Conservation (phyloP, 2,797 vertebrate species). For the Sebastes aleutianus region DNA sequence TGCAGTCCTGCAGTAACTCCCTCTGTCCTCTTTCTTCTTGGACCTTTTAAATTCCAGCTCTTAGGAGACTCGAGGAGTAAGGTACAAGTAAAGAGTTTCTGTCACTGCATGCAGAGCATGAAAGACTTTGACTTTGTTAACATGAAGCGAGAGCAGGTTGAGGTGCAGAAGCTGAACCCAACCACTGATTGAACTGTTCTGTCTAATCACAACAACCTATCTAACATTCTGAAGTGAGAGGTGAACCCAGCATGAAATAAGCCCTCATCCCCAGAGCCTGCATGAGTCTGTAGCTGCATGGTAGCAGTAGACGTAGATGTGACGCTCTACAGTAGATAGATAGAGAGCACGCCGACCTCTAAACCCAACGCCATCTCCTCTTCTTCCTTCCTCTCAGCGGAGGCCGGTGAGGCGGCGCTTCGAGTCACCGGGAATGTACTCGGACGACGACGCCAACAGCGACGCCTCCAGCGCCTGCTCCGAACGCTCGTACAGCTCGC, state of each 20-base stretch:
- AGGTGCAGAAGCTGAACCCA: too few species aligned
- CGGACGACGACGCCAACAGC: slow-evolving; percentile 95
- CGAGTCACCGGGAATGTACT: slow-evolving; percentile 96
- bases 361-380: background rate
- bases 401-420: slow-evolving; percentile 92
- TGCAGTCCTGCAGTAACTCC: background rate
- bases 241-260: background rate
- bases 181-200: too few species aligned
- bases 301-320: too few species aligned
- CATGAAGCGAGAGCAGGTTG: background rate
- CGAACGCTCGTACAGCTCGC: slow-evolving; percentile 92
- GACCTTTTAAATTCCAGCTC: slow-evolving; percentile 85
- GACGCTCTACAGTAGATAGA: too few species aligned
- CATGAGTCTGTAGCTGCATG: background rate
- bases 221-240: background rate
- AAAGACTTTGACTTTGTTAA: too few species aligned
- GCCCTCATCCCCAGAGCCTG: background rate
- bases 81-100: slow-evolving; percentile 78
- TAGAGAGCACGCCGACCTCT: too few species aligned
- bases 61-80: slow-evolving; percentile 99
- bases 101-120: too few species aligned
- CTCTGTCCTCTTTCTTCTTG: background rate
- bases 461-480: slow-evolving; percentile 97
- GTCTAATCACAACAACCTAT: background rate
- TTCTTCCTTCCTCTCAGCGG: slow-evolving; percentile 78